Base-by-base conservation (phyloP, 2,888 invertebrate species). In the Cerastis rubricosa region DNA sequence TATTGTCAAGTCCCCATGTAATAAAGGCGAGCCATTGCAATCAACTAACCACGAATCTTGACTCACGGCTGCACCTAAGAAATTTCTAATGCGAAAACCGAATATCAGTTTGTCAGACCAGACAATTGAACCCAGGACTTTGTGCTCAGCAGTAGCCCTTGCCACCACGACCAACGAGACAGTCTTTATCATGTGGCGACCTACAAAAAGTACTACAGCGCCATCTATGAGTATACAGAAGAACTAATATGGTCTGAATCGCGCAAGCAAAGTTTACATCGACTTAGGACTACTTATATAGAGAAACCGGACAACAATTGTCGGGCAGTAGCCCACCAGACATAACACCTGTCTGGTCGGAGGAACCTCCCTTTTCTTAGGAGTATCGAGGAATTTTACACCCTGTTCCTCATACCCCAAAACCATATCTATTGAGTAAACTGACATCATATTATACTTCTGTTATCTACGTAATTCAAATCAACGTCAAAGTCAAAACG, bases 401-500 rank as follows among this genome's bases (percentile, higher is more conserved):
- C n/a, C n/a, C n/a, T n/a, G n/a, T n/a, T n/a, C n/a, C n/a, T n/a
- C n/a, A n/a, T n/a, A n/a, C n/a, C n/a, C n/a, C n/a, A n/a, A n/a
- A n/a, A n/a, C 2, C 6, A n/a, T 61, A 8, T 47, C 9, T n/a
- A 29, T 47, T 45, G 4, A 59, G 9, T 12, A 73, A 51, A 65
- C 17, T 57, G 19, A 57, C 67, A 59, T 64, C 12, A 35, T 49
- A 19, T 5, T 40, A 65, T 65, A 64, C 67, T 71, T 77, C 11
- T 59, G 19, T 12, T 14, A 71, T 54, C 19, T 25, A 1, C 11
- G 40, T 25, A 68, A 25, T 40, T 69, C 64, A 61, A 57, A 73
- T 81, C 66, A 45, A 54, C 35, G 54, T 68, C 67, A 71, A 59
- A 74, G 51, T 78, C 43, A 71, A 40, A 54, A 5, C 14, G 59